A percentile compares a stretch with the other conserved stretches of the same genome.
Evolutionary conservation across 92 coral and sea anemone species (phyloP).

Genomic region (Micromussa lordhowensis): DNA sequence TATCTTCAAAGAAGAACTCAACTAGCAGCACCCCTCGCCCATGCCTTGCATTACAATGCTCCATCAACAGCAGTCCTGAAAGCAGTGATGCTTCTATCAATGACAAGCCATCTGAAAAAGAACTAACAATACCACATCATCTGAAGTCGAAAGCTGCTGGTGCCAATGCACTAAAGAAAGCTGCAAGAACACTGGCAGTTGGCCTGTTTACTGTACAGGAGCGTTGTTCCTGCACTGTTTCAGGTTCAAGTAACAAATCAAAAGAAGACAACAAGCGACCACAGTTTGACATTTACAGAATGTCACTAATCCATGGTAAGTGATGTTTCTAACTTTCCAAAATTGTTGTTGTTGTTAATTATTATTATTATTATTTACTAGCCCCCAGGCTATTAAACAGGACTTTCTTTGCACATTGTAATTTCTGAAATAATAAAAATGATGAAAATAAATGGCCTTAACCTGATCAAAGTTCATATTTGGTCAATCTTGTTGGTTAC

Average conservation of each 20-base stretch:
- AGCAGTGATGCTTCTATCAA: not conserved
- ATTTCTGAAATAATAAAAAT: no score
- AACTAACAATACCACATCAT: slow-evolving; percentile 45
- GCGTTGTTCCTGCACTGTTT: slow-evolving; percentile 40
- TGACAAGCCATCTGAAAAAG: no score
- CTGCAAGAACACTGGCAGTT: slow-evolving; percentile 41
- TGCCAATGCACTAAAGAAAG: slow-evolving; percentile 34
- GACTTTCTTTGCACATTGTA: no score
- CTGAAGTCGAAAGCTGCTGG: slow-evolving; percentile 47
- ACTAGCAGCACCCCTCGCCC: not conserved
- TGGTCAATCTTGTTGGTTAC: no score
- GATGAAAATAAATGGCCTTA: no score
- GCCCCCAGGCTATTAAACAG: no score
- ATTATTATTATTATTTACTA: no score
- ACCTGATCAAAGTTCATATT: no score
- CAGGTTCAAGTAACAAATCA: slow-evolving; percentile 31
- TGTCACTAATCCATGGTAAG: slow-evolving; percentile 45
- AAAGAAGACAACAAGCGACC: slow-evolving; percentile 4
- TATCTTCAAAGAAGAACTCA: not conserved
- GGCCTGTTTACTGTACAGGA: slow-evolving; percentile 46
- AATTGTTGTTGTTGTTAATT: no score
- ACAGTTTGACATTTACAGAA: slow-evolving; percentile 27
- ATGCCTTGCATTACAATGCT: not conserved
- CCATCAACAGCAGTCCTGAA: slow-evolving; percentile 8
- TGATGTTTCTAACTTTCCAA: not conserved